phyloP scores from a whole-genome alignment of 2,113 vertebrate genomes.

The Parus major region DNA sequence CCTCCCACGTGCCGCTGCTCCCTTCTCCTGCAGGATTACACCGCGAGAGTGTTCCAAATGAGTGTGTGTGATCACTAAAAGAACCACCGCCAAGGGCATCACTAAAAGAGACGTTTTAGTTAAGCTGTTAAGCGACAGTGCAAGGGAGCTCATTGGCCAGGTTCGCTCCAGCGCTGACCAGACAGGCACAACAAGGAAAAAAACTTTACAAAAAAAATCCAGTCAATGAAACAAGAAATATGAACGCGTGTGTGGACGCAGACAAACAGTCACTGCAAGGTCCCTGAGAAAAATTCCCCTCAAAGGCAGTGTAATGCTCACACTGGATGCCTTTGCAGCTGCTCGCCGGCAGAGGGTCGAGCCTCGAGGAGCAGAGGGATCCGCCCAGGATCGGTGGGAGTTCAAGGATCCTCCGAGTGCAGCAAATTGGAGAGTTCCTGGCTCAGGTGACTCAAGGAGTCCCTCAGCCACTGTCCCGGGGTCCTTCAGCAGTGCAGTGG shows the following conservation, averaged over 20 bases:
- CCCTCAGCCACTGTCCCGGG: neutral
- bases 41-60: accelerated
- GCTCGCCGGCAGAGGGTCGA: neutral
- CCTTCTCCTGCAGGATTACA: neutral
- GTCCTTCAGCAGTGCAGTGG: neutral
- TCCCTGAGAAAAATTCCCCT: neutral
- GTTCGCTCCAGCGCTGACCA: neutral
- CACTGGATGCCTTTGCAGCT: neutral
- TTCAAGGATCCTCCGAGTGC: neutral
- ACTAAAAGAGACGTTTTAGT: neutral
- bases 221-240: too few species aligned
- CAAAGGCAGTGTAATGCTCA: neutral
- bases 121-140: accelerated
- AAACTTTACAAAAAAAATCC: too few species aligned
- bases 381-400: accelerated
- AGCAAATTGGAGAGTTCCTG: neutral
- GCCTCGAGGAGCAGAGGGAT: neutral
- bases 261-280: neutral
- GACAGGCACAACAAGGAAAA: neutral
- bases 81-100: neutral
- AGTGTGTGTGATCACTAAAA: neutral
- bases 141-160: too few species aligned
- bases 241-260: too few species aligned
- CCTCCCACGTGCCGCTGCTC: neutral
- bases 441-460: neutral